Base-by-base conservation (phyloP, 2,888 invertebrate genomes). In the Pherbina coryleti region DNA sequence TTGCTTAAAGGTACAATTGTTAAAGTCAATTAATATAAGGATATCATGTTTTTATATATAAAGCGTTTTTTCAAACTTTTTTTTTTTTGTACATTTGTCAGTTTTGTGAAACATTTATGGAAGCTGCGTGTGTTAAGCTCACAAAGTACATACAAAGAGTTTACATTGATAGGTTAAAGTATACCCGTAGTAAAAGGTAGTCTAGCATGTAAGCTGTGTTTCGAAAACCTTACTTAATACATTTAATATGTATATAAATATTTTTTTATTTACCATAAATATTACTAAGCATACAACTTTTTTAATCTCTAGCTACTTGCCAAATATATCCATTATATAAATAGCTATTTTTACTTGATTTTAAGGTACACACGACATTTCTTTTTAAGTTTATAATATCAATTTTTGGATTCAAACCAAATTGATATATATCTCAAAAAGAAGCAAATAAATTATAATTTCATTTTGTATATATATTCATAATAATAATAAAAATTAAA, bases 341-440 rank as follows among this genome's bases (percentile, higher is more conserved):
- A 44, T 49, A 69, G 17, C 14, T 57, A 37, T 19, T 78, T 78
- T 80, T 37, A 62, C 64, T 78, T 79, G 75, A 28, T 81, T n/a
- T 84, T 83, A 85, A 85, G 85, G 85, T 85, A 85, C 85, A 83
- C 82, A 81, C 85, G 85, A 85, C 85, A 79, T 82, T 81, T 82
- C 34, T 82, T 83, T 85, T 81, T 75, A 53, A 60, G 49, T 31
- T 71, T 11, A 55, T n/a, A 53, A 64, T 70, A 70, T 55, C 70
- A 78, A 74, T 34, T 74, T 76, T 25, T 66, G 17, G 7, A 37
- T 72, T 19, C 8, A 53, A 2, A 37, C 19, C 55, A 72, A 64
- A 77, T 72, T 77, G 77, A 73, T 53, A 25, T 8, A 28, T 77
- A 37, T 25, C 19, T 22, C 14, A 72, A 77, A 77, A 72, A 53